Evolutionary conservation across 2,888 invertebrate species (phyloP), one percentile per base, ranked within the genome.

Genomic region (Macrophya alboannulata): DNA sequence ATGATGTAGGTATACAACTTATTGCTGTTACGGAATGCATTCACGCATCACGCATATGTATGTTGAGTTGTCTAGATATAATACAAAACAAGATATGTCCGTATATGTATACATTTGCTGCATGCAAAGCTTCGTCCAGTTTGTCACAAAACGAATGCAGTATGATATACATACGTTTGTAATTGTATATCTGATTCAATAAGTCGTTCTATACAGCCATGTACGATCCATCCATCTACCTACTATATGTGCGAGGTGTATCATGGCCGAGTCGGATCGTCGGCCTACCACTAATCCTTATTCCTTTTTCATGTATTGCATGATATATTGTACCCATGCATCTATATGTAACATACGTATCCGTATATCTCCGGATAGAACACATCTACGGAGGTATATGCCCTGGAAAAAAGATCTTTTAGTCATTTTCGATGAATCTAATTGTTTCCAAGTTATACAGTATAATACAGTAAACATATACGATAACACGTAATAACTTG

Each of bases 151-250:
- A 68, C 68, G 62, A 71, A 8, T 37, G 37, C n/a, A 74, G 55
- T 45, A 45, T 6, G 21, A 17, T 68, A 37, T 37, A 25, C 37
- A 37, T 17, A 68, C 72, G n/a, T 2, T 45, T 45, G 72, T 74
- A 74, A 40, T 74, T 74, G 72, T 74, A 71, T 71, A 74, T 43
- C 72, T 74, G 45, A 45, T 74, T 74, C 45, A 45, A 74, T 74
- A 45, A 74, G 43, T 45, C 21, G 37, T 68, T 31, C 31, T 17
- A 17, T 31, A 21, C 0, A n/a, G 0, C 6, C 15, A 71, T 5
- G 71, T 71, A 71, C n/a, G n/a, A n/a, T 31, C 31, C 31, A 31
- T 31, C 31, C 31, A 3, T 31, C 31, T 31, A 31, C 3, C 31
- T 3, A 31, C 31, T 8, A 21, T 37, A 40, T 4, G n/a, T 43